Percentiles rank a stretch among this genome's conserved stretches.
These are phyloP conservation scores for Drosophila monieri DNA, from an alignment of 2,888 invertebrate species.

Conservation along the genomic window DNA sequence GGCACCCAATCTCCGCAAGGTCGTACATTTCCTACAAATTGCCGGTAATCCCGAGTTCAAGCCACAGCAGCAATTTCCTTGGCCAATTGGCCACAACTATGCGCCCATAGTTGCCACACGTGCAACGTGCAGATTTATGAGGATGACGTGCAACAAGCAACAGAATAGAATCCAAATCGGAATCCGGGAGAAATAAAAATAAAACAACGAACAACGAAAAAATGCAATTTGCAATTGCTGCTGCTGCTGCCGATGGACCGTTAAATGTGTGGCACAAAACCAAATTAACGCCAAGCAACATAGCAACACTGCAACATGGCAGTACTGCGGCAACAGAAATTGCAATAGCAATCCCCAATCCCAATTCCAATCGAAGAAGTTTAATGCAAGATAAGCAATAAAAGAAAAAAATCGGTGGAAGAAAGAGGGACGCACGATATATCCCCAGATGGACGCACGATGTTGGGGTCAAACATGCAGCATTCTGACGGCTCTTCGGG, in stretches of 20 bases:
- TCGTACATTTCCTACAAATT: constrained; percentile 58
- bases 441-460: constrained; percentile 56
- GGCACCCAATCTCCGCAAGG: constrained; percentile 49
- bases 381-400: constrained; percentile 74
- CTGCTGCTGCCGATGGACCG: constrained; percentile 49
- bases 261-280: constrained; percentile 73
- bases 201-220: constrained; percentile 26
- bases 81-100: constrained; percentile 63
- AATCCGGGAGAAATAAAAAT: constrained; percentile 21
- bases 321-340: constrained; percentile 20
- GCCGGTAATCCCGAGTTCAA: constrained; percentile 48
- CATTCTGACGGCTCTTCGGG: constrained; percentile 25
- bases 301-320: constrained; percentile 7
- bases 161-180: constrained; percentile 14
- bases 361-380: constrained; percentile 42
- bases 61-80: constrained; percentile 67
- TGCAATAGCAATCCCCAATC: constrained; percentile 16
- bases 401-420: constrained; percentile 14
- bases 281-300: constrained; percentile 69
- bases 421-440: constrained; percentile 1
- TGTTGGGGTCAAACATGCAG: constrained; percentile 67
- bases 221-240: constrained; percentile 73
- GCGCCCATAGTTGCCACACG: constrained; percentile 38
- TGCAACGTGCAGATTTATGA: constrained; percentile 65
- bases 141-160: constrained; percentile 59